Base-by-base conservation (phyloP, 1,140 invertebrate genomes). In the Tigriopus japonicus region DNA sequence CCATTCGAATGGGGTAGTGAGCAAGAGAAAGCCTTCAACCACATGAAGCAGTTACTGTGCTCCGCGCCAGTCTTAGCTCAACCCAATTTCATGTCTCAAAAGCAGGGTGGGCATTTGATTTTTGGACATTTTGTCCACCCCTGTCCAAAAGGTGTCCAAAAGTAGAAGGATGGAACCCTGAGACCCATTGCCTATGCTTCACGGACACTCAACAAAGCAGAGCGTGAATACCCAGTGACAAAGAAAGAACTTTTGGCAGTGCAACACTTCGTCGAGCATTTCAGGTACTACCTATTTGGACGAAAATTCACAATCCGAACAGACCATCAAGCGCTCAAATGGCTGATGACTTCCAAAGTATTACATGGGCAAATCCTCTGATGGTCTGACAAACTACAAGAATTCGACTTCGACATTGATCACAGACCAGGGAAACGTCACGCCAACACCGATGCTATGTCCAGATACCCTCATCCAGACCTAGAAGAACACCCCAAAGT, bases 261-360 rank as follows among this genome's bases (percentile, higher is more conserved):
- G 3, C 19, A n/a, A 21, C 19, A n/a, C n/a, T 54, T 54, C 17
- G 52, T 54, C 1, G 52, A 54, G 21, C 52, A 54, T 28, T 54
- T 54, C 35, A 6, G 35, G 17, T 54, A 54, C 13, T 54, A 23
- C 17, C 14, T 54, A 6, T n/a, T 54, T 21, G 52, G 52, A 13
- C 21, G 52, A 21, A 54, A 54, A 23, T 54, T 54, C 35, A 28
- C 5, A 54, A 23, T 54, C 6, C 14, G 52, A 3, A 21, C 52
- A 6, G 52, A 54, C 17, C 52, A 54, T 21, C 52, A 54, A 54
- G 19, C 52, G 5, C 35, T 54, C 21, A n/a, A 54, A 54, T 54
- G 52, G 52, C 5, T 54, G 14, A 54, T 54, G 52, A 54, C n/a
- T 5, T 54, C 52, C 14, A 28, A 23, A 23, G 52, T 14, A 12